These are phyloP conservation scores for Eupithecia pulchellata DNA, from an alignment of 2,888 invertebrate species.

Conservation along the genomic window DNA sequence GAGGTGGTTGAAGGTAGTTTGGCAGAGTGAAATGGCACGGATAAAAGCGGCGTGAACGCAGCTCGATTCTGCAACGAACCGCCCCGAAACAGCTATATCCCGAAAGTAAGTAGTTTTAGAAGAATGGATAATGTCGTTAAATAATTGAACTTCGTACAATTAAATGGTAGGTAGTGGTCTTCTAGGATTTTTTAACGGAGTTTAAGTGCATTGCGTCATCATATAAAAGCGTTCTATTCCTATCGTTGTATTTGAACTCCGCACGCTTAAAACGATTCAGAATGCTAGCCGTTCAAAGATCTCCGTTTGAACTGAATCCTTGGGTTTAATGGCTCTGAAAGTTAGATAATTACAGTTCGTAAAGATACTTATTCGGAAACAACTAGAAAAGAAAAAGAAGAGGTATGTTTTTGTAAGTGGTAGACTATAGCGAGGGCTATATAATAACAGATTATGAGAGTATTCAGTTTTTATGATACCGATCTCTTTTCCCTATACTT, in stretches of 20 bases:
- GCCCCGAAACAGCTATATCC: constrained; percentile 1
- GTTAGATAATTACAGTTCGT: background rate
- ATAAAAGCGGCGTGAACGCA: constrained; percentile 72
- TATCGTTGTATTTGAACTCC: background rate
- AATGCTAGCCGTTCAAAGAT: background rate
- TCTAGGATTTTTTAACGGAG: background rate
- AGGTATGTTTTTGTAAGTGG: constrained; percentile 1
- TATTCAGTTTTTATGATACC: background rate
- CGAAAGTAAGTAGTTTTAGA: background rate
- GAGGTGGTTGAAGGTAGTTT: constrained; percentile 74
- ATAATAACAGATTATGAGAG: too few species aligned
- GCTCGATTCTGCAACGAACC: constrained; percentile 71
- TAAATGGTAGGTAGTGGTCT: too few species aligned
- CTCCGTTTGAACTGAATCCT: background rate
- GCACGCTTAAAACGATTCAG: background rate
- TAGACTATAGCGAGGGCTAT: too few species aligned
- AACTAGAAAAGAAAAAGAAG: background rate
- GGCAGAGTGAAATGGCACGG: constrained; percentile 81
- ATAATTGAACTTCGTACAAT: background rate
- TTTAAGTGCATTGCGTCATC: background rate
- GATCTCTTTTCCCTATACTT: background rate
- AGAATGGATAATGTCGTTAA: background rate
- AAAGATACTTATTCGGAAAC: background rate
- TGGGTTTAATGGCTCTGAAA: background rate
- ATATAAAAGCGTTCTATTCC: background rate